Base-by-base conservation (phyloP, 2,113 vertebrate species). In the Entomyzon cyanotis region DNA sequence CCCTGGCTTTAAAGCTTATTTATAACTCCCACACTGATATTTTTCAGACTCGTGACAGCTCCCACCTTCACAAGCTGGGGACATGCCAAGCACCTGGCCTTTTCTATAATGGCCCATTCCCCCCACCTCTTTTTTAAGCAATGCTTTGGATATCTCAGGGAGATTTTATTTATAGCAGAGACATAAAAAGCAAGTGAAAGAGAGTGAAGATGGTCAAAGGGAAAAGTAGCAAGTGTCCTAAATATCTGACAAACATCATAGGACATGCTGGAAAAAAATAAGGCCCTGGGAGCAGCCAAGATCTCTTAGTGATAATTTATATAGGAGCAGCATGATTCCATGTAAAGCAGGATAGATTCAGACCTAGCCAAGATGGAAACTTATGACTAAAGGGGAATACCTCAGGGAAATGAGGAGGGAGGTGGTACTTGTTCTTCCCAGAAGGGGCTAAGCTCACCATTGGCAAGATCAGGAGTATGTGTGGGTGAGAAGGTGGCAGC, bases 11-110 rank as follows among this genome's bases (percentile, higher is more conserved):
- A 92, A 79, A 96, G 85, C 95, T 94, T 98, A 98, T 98, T 98
- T 98, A 98, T 97, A 97, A 97, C 98, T 96, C 97, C 95, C 94
- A n/a, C 94, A 96, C 95, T 96, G 97, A 97, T 97, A 97, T 97
- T 98, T 98, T 97, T 98, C 94, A 97, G 97, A 95, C 97, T 97
- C 82, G 79, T 97, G 97, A 98, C 97, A 96, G 96, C 95, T 97
- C 85, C 93, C 96, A 97, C 96, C 92, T 95, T 94, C 86, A 30
- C 90, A 89, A 95, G 95, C 90, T 98, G 97, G 94, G 97, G 96
- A 96, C 84, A 92, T 89, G 97, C 97, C 97, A 98, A 97, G 92
- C 96, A 98, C 97, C 98, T 98, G 97, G 97, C 88, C 91, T 97
- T 89, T 97, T 97, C 97, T 97, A 64, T 97, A 97, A 97, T 80